Percentiles rank a stretch among this genome's conserved stretches.
phyloP scores from a whole-genome alignment of 2,113 vertebrate species.

The Megaceryle maxima region DNA sequence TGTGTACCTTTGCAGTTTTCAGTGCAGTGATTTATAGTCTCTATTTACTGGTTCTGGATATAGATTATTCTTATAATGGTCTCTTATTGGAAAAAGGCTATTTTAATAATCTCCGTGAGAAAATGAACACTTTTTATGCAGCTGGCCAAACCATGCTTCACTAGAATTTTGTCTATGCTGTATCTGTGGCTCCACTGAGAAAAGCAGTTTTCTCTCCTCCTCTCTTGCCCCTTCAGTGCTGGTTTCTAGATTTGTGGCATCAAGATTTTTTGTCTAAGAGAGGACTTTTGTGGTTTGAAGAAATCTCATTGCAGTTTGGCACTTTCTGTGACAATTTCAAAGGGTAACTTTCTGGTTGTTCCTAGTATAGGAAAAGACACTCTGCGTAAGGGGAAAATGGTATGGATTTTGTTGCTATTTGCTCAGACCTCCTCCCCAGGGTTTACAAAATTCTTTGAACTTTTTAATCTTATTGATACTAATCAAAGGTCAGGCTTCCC shows the following conservation, averaged over 20 bases:
- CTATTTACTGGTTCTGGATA: background rate
- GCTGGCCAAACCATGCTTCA: background rate
- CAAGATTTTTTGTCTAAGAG: background rate
- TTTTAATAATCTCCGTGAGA: background rate
- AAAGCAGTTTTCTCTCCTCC: background rate
- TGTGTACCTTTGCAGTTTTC: constrained; percentile 9
- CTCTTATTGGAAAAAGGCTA: background rate
- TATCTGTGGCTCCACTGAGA: background rate
- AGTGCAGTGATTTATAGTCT: background rate
- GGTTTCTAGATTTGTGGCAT: background rate
- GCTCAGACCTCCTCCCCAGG: background rate
- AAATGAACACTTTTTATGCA: background rate
- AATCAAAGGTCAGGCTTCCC: background rate
- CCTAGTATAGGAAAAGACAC: background rate
- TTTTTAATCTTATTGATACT: background rate
- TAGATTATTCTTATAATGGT: background rate
- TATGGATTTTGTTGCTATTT: background rate
- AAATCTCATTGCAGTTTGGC: background rate
- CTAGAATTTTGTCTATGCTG: background rate
- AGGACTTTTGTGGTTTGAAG: background rate
- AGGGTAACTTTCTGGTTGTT: background rate
- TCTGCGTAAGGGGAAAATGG: background rate
- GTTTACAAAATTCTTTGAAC: background rate
- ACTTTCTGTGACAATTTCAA: background rate
- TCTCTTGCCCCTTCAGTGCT: background rate